Evolutionary conservation across 2,113 vertebrate species (phyloP), one percentile per base, ranked within the genome.

Genomic region (Barbus barbus): DNA sequence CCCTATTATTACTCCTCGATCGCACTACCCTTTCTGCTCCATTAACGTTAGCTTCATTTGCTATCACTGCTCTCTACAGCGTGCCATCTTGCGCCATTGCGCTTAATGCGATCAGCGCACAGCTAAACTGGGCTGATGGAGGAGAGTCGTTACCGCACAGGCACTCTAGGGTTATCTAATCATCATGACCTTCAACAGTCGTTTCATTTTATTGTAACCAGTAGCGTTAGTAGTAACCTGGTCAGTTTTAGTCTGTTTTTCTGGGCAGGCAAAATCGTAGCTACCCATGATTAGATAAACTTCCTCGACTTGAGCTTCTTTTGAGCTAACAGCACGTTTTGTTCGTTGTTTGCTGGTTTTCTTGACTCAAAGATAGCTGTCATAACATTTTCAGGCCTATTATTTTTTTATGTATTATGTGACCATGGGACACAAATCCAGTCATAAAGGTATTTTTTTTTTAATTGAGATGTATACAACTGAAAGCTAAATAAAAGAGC

Each of bases 1-100:
- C 11, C 0, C 1, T 33, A 22, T 3, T n/a, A n/a, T 13, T 14
- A 13, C 7, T 48, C 2, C 1, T 33, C 5, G 41, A 44, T 3
- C 33, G 8, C 3, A 18, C 4, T 44, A 13, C 0, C 1, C 0
- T 28, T 31, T 31, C 4, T 46, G 38, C 24, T 67, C 2, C 61
- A 33, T 67, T n/a, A n/a, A n/a, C n/a, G n/a, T n/a, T 48, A 22
- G 38, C 60, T 67, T 80, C 78, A 28, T 3, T 77, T 36, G 5
- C 6, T 56, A 14, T n/a, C 33, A 41, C 12, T 60, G 74, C 11
- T 14, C 5, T 33, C 1, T 12, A 28, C 9, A 51, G 33, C 63
- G 56, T 67, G 38, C 41, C 38, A 7, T 80, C 78, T 3, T 46
- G 41, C 61, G 78, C 60, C 58, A 81, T 81, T 67, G 26, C 26